phyloP scores from a whole-genome alignment of 2,797 vertebrate species.

The Gobio occitaniae region DNA sequence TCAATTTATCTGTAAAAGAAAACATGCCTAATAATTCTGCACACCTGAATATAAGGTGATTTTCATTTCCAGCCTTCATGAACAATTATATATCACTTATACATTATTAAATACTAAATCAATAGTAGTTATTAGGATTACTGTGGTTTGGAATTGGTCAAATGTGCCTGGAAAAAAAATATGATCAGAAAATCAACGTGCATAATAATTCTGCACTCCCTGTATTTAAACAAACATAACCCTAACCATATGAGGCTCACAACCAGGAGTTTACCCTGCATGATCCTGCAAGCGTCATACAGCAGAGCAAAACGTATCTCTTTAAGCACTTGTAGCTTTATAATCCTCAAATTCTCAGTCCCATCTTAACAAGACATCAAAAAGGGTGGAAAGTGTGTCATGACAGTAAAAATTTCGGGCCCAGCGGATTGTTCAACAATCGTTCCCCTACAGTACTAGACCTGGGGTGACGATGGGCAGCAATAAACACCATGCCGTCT shows the following conservation, averaged over 20 bases:
- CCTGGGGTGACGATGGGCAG: slow-evolving; percentile 19
- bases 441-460: not conserved
- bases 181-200: no score
- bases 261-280: not conserved
- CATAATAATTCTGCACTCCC: no score
- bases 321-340: not conserved
- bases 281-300: not conserved
- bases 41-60: no score
- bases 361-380: slow-evolving; percentile 19
- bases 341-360: not conserved
- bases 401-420: not conserved
- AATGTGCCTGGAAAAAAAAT: no score
- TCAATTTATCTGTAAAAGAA: no score
- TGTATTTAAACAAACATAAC: not conserved
- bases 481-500: slow-evolving; percentile 38
- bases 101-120: no score
- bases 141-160: no score
- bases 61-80: no score
- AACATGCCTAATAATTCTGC: no score
- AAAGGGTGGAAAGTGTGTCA: not conserved
- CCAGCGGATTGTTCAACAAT: slow-evolving; percentile 8
- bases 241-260: not conserved
- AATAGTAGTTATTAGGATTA: no score
- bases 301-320: not conserved
- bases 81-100: no score